These are phyloP conservation scores for Sebastes reedi DNA, from an alignment of 2,797 vertebrate genomes.

Conservation along the genomic window DNA sequence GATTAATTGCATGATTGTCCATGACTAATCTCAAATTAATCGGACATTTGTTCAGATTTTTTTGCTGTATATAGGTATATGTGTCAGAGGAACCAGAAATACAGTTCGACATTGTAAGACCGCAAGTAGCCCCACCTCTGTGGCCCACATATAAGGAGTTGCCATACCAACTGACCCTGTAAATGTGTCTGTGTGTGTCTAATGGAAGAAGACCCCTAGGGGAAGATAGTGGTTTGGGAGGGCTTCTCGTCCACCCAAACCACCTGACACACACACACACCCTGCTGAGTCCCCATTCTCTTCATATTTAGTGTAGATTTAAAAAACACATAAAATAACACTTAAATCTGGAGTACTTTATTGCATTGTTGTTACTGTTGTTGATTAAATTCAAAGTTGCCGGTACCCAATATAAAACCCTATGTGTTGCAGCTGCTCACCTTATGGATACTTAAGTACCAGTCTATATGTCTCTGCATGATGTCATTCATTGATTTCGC, in stretches of 20 bases:
- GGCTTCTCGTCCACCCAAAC: constrained; percentile 7
- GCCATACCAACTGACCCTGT: constrained; percentile 43
- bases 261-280: constrained; percentile 25
- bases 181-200: constrained; percentile 7
- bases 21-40: no score
- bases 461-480: constrained; percentile 41
- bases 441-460: constrained; percentile 18
- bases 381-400: neutral
- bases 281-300: neutral
- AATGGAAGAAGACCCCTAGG: constrained; percentile 38
- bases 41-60: neutral
- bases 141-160: constrained; percentile 19
- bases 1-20: no score
- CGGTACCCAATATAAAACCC: neutral
- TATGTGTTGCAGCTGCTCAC: neutral
- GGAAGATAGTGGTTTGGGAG: constrained; percentile 3
- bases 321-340: neutral
- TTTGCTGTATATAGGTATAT: neutral
- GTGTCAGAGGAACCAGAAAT: neutral
- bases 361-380: neutral
- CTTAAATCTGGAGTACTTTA: neutral
- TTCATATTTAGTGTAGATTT: neutral
- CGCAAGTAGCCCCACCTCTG: neutral
- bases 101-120: neutral
- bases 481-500: constrained; percentile 74